phyloP scores from a whole-genome alignment of 2,113 vertebrate genomes.

The Tenrec ecaudatus region DNA sequence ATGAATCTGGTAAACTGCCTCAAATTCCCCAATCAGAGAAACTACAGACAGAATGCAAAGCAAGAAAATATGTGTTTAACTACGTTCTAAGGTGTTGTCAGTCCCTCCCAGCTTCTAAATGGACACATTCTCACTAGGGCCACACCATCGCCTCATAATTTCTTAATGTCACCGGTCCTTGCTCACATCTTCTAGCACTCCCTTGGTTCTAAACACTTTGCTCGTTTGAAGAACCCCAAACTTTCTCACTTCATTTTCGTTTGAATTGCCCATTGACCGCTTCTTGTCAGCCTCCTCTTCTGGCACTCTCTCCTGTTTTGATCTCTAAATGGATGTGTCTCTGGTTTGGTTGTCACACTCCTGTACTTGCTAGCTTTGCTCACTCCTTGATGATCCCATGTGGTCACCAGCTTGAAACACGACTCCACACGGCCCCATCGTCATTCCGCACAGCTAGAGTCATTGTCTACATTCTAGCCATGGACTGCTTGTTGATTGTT shows the following conservation, averaged over 20 bases:
- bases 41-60: background rate
- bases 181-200: background rate
- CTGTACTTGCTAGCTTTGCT: background rate
- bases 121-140: background rate
- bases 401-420: background rate
- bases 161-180: background rate
- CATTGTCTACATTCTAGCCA: no score
- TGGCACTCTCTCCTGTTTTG: background rate
- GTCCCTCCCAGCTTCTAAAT: background rate
- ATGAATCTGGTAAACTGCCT: background rate
- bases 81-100: background rate
- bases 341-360: background rate
- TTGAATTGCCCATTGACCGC: constrained; percentile 49
- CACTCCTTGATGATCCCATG: background rate
- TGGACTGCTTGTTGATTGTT: background rate
- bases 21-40: background rate
- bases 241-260: background rate
- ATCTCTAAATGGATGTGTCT: background rate
- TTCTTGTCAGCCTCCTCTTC: background rate
- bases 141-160: background rate
- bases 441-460: background rate
- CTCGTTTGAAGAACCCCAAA: background rate
- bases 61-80: background rate
- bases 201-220: background rate
- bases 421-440: background rate